These are phyloP conservation scores for Scomber japonicus DNA, from an alignment of 2,113 vertebrate species.

Conservation along the genomic window DNA sequence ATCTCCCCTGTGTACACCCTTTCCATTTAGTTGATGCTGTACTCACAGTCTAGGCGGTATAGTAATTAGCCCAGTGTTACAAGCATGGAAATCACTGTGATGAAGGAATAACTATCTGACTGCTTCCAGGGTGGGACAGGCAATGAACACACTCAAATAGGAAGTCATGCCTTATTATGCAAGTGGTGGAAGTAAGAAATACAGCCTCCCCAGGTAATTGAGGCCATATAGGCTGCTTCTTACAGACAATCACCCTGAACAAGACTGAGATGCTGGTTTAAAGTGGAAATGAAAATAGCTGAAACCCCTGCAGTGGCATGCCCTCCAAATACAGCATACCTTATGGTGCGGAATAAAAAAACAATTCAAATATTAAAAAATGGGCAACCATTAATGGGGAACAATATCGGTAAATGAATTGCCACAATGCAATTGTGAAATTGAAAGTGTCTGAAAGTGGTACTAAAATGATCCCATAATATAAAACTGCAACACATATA, in stretches of 20 bases:
- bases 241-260: conserved; percentile 51
- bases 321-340: conserved; percentile 40
- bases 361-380: conserved; percentile 28
- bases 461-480: conserved; percentile 11
- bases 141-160: conserved; percentile 62
- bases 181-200: conserved; percentile 56
- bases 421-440: conserved; percentile 16
- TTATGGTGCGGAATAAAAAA: conserved; percentile 18
- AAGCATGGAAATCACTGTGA: conserved; percentile 76
- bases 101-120: conserved; percentile 70
- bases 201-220: conserved; percentile 68
- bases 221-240: conserved; percentile 54
- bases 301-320: conserved; percentile 29
- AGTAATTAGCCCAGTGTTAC: conserved; percentile 75
- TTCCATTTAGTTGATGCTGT: conserved; percentile 55
- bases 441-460: background rate
- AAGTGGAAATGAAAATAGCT: conserved; percentile 60
- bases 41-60: conserved; percentile 60
- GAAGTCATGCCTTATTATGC: conserved; percentile 73
- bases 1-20: conserved; percentile 54
- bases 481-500: background rate
- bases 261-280: conserved; percentile 34
- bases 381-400: background rate
- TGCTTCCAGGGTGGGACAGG: conserved; percentile 73
- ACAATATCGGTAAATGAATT: conserved; percentile 5